phyloP scores from a whole-genome alignment of 1,140 invertebrate species.

The Platyscapa corneri region DNA sequence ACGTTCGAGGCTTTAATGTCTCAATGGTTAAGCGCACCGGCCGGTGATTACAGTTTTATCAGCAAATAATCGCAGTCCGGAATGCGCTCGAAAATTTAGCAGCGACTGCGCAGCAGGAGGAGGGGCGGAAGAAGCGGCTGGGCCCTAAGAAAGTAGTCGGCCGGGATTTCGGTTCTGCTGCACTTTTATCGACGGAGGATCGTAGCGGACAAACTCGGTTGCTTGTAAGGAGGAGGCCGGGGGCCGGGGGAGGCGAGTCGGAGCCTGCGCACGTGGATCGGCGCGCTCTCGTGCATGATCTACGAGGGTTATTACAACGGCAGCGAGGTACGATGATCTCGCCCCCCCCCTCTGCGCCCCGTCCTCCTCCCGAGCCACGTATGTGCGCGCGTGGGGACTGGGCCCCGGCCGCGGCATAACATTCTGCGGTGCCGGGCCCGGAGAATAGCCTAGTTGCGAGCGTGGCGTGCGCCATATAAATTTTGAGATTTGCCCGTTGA shows the following conservation, averaged over 20 bases:
- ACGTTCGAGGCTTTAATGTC: too few species aligned
- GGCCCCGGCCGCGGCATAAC: conserved; percentile 58
- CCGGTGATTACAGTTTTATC: too few species aligned
- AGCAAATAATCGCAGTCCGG: too few species aligned
- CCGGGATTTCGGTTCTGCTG: neutral
- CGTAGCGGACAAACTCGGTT: neutral
- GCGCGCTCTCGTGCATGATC: conserved; percentile 56
- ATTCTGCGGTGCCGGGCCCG: conserved; percentile 15
- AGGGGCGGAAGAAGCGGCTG: too few species aligned
- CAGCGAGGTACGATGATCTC: conserved; percentile 59
- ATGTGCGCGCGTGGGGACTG: neutral
- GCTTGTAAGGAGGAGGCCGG: too few species aligned
- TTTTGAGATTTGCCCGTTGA: conserved; percentile 40
- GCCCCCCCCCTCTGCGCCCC: neutral
- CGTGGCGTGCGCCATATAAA: conserved; percentile 33
- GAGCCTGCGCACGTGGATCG: conserved; percentile 39
- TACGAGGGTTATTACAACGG: conserved; percentile 66
- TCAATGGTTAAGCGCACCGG: too few species aligned
- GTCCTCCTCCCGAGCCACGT: too few species aligned
- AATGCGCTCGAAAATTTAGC: too few species aligned
- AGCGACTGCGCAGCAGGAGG: too few species aligned
- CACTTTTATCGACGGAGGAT: neutral
- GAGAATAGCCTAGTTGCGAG: conserved; percentile 39
- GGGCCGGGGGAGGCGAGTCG: neutral
- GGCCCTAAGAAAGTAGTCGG: too few species aligned